These are phyloP conservation scores for Hypanus sabinus DNA, from an alignment of 2,113 vertebrate species.

Conservation along the genomic window DNA sequence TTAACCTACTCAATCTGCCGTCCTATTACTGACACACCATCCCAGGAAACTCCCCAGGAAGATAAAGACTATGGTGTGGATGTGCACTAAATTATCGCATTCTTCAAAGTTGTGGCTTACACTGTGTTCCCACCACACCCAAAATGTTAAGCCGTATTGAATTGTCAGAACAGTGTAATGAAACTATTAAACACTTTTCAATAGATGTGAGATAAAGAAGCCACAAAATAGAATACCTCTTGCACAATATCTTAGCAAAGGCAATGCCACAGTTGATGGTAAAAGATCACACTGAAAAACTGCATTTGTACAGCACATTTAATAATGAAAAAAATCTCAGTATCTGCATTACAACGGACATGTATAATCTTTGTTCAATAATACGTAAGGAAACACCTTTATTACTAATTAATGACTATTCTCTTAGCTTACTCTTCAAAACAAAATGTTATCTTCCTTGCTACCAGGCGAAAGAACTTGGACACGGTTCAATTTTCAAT, in stretches of 20 bases:
- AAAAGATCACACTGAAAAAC: neutral
- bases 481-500: neutral
- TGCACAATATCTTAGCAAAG: neutral
- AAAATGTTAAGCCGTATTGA: neutral
- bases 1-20: no score
- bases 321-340: neutral
- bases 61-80: neutral
- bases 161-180: neutral
- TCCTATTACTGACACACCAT: no score
- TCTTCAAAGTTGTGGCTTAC: neutral
- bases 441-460: neutral
- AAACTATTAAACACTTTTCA: neutral
- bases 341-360: neutral
- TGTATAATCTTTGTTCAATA: neutral
- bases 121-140: neutral
- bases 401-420: neutral
- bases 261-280: neutral
- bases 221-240: neutral
- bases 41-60: neutral
- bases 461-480: neutral
- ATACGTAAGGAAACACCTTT: neutral
- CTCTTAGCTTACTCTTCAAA: neutral
- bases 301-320: neutral
- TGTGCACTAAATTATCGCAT: neutral
- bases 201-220: neutral